Evolutionary conservation across 2,797 vertebrate genomes (phyloP).

Genomic region (Momotus momota): DNA sequence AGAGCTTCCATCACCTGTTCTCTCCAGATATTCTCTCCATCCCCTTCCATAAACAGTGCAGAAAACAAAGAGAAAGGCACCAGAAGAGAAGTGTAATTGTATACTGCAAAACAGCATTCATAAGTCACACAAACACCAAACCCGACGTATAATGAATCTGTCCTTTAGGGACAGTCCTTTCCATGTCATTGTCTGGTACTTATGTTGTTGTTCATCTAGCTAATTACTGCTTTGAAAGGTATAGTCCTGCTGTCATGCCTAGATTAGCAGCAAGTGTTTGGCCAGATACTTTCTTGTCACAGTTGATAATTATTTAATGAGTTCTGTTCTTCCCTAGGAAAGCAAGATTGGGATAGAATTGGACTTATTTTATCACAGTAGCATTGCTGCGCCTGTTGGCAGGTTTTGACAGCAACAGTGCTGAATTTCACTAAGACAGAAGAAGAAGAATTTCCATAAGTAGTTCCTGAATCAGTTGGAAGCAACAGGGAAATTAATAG

Average conservation of each 20-base stretch:
- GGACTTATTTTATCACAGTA: conserved; percentile 64
- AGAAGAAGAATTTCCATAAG: conserved; percentile 76
- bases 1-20: not conserved
- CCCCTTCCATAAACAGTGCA: not conserved
- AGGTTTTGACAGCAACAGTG: conserved; percentile 41
- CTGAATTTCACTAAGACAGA: conserved; percentile 64
- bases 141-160: conserved; percentile 70
- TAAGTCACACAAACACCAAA: conserved; percentile 72
- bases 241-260: conserved; percentile 68
- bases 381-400: conserved; percentile 46
- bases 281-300: conserved; percentile 68
- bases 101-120: conserved; percentile 70
- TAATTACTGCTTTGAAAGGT: conserved; percentile 72
- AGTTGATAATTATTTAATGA: conserved; percentile 72
- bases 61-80: conserved; percentile 51
- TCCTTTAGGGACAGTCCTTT: conserved; percentile 75
- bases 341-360: conserved; percentile 68
- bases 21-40: conserved; percentile 23
- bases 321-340: conserved; percentile 69
- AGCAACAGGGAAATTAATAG: conserved; percentile 64
- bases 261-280: conserved; percentile 71
- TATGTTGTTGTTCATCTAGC: conserved; percentile 69
- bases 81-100: conserved; percentile 54
- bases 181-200: conserved; percentile 64
- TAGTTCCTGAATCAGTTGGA: conserved; percentile 65